Percentiles rank a stretch among this genome's conserved stretches.
phyloP scores from a whole-genome alignment of 2,113 vertebrate genomes.

The Holacanthus passer region DNA sequence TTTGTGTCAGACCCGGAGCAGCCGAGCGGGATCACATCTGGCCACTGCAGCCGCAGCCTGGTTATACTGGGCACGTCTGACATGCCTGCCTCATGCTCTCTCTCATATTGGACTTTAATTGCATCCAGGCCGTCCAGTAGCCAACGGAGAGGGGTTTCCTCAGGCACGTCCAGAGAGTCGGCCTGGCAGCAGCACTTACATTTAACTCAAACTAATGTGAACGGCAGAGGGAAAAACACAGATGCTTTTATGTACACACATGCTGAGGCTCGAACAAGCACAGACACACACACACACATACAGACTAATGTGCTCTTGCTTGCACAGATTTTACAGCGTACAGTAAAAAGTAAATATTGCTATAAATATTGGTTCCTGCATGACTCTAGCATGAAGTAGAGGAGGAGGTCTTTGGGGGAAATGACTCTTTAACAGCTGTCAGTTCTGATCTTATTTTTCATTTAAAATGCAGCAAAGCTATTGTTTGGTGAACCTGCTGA shows the following conservation, averaged over 20 bases:
- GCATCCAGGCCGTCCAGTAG: slow-evolving; percentile 67
- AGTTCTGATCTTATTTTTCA: slow-evolving; percentile 13
- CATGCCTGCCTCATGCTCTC: slow-evolving; percentile 24
- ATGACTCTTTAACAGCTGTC: slow-evolving; percentile 43
- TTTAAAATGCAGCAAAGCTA: slow-evolving; percentile 12
- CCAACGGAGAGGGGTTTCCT: slow-evolving; percentile 83
- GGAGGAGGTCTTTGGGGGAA: slow-evolving; percentile 9
- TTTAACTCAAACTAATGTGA: slow-evolving; percentile 81
- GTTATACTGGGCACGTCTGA: slow-evolving; percentile 50
- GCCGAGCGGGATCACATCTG: slow-evolving; percentile 68
- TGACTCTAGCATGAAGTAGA: slow-evolving; percentile 6
- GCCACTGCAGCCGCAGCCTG: slow-evolving; percentile 57
- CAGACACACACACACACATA: slow-evolving; percentile 14
- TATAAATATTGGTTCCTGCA: slow-evolving; percentile 22
- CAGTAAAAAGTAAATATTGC: slow-evolving; percentile 41
- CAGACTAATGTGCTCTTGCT: neutral
- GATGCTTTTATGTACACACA: slow-evolving; percentile 57
- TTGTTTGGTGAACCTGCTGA: slow-evolving; percentile 44
- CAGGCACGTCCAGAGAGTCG: slow-evolving; percentile 74
- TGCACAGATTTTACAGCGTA: slow-evolving; percentile 27
- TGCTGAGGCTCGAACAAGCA: slow-evolving; percentile 16
- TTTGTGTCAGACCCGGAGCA: slow-evolving; percentile 36
- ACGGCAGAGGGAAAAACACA: slow-evolving; percentile 72
- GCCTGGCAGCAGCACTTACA: slow-evolving; percentile 70
- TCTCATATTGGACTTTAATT: slow-evolving; percentile 72